These are phyloP conservation scores for Notarius quadriscutis DNA, from an alignment of 2,113 vertebrate genomes.

Conservation along the genomic window DNA sequence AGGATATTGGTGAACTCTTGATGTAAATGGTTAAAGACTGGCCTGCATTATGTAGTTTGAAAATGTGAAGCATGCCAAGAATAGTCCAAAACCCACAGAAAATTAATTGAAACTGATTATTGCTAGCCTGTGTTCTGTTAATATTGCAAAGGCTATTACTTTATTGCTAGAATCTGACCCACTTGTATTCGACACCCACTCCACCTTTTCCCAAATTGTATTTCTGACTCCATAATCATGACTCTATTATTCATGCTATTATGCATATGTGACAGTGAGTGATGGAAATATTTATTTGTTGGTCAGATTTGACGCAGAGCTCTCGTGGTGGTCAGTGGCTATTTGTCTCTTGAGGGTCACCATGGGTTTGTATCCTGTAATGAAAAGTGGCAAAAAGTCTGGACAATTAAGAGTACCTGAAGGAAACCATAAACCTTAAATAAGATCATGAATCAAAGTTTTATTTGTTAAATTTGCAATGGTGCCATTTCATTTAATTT, in stretches of 20 bases:
- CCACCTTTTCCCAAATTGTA: not conserved
- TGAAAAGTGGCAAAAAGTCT: not conserved
- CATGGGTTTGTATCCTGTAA: not conserved
- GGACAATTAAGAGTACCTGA: not conserved
- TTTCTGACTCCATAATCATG: not conserved
- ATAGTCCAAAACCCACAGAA: not conserved
- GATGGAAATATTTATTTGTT: not conserved
- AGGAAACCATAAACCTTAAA: not conserved
- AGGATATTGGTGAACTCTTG: not conserved
- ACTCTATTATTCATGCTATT: not conserved
- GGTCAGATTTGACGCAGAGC: not conserved
- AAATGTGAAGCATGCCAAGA: not conserved
- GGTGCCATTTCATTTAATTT: not conserved
- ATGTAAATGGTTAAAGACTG: not conserved
- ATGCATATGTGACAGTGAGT: not conserved
- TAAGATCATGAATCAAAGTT: not conserved
- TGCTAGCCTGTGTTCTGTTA: not conserved
- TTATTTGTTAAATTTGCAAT: not conserved
- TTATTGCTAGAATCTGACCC: not conserved
- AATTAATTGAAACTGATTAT: too few species aligned
- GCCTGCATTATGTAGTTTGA: not conserved
- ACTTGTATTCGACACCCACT: not conserved
- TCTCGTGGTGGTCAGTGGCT: not conserved
- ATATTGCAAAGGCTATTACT: not conserved
- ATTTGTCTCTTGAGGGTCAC: not conserved